Evolutionary conservation across 1,140 invertebrate genomes (phyloP), one percentile per base, ranked within the genome.

Genomic region (Nasonia vitripennis): DNA sequence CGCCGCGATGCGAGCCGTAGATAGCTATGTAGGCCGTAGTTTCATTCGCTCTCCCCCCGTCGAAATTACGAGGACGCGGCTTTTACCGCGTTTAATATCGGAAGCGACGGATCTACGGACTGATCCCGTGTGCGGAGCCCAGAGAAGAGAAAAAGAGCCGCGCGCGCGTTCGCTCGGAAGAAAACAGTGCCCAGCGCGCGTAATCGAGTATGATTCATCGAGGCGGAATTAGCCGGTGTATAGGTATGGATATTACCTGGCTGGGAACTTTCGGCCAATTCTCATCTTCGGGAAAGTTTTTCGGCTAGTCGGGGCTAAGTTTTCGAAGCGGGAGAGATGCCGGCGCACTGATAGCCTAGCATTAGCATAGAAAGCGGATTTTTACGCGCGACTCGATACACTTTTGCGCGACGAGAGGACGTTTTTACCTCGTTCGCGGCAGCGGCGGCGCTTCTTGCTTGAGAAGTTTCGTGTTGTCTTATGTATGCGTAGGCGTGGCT

Each of bases 301-400:
- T 17, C 2, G 48, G 48, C 14, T 27, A 27, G 27, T 27, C 27
- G 27, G 27, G 1, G 27, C 27, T 27, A 27, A 51, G 14, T 7
- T 82, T 70, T 84, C 74, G 17, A 14, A 34, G 14, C 37, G 12
- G 34, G 51, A 67, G 34, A 55, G 71, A 37, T 20, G 12, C 27
- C 10, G 34, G 51, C 7, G 37, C 34, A 7, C 27, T 37, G 34
- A 48, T 75, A 41, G 51, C 37, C 55, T 2, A 4, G 55, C 45
- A 84, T 84, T 84, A 84, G 68, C 83, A 73, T 79, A 79, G 83
- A 84, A 74, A 84, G 68, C 45, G 83, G 20, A 79, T 51, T 79
- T 79, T 79, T 70, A 78, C 67, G 67, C 31, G n/a, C 11, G 34
- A 67, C 20, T 34, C 77, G 77, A 77, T 77, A 62, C 55, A 62